phyloP scores from a whole-genome alignment of 2,797 vertebrate species.

The Microchirus variegatus region DNA sequence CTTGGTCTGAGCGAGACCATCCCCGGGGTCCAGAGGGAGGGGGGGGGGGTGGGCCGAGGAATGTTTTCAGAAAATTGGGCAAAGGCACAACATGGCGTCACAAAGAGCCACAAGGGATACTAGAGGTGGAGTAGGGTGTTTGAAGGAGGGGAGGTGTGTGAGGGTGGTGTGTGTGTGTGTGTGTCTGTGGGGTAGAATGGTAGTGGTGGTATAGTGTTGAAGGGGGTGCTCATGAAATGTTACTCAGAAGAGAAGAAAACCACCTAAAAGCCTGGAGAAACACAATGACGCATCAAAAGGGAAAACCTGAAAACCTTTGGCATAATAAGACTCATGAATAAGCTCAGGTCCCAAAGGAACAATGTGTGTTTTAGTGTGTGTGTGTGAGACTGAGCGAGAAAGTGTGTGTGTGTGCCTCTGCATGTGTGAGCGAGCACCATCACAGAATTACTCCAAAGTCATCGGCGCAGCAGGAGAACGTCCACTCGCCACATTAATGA shows the following conservation, averaged over 20 bases:
- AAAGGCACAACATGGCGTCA: conserved; percentile 64
- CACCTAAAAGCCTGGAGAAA: conserved; percentile 68
- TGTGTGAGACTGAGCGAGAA: conserved; percentile 23
- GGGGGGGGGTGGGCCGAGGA: too few relatives aligned
- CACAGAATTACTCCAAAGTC: conserved; percentile 42
- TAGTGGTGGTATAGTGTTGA: background rate
- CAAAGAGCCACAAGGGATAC: conserved; percentile 46
- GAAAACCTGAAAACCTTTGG: conserved; percentile 66
- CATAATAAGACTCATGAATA: conserved; percentile 75
- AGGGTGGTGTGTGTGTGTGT: conserved; percentile 4
- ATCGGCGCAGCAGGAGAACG: conserved; percentile 49
- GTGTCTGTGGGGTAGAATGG: conserved; percentile 3
- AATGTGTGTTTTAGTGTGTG: conserved; percentile 60
- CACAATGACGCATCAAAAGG: conserved; percentile 77
- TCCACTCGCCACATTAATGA: conserved; percentile 42
- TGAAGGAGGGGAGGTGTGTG: conserved; percentile 39
- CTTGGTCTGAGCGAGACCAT: conserved; percentile 12
- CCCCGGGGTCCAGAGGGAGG: conserved; percentile 40
- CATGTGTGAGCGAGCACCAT: background rate
- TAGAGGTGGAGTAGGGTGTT: conserved; percentile 56
- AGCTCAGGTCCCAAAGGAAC: conserved; percentile 63
- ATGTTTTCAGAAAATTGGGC: conserved; percentile 43
- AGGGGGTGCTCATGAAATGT: conserved; percentile 47
- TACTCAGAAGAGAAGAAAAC: conserved; percentile 62
- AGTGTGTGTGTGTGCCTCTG: conserved; percentile 16